Evolutionary conservation across 64 coral and sea anemone genomes (phyloP).

Genomic region (Montipora efflorescens): DNA sequence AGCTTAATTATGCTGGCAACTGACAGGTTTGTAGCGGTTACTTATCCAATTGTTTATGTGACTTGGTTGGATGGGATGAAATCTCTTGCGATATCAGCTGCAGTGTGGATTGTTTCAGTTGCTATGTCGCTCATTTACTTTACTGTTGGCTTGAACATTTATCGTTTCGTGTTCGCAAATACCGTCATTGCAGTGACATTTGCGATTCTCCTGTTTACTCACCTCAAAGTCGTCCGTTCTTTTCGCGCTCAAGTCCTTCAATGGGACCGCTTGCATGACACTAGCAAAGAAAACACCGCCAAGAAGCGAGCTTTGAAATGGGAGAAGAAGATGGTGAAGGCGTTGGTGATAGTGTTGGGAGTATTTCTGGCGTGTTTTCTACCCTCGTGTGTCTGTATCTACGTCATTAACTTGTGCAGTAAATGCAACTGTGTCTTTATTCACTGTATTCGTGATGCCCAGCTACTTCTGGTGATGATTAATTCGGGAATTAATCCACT

Average conservation of each 20-base stretch:
- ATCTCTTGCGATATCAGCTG: not conserved
- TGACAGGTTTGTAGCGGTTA: slow-evolving; percentile 62
- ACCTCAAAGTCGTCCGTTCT: slow-evolving; percentile 70
- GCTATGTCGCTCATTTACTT: slow-evolving; percentile 28
- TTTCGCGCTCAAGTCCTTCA: slow-evolving; percentile 52
- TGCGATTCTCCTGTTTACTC: slow-evolving; percentile 65
- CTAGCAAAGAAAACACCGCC: slow-evolving; percentile 37
- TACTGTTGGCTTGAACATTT: slow-evolving; percentile 5
- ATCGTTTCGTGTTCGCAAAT: slow-evolving; percentile 59
- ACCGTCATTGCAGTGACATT: slow-evolving; percentile 69
- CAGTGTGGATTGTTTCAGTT: slow-evolving; percentile 24
- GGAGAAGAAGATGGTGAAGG: slow-evolving; percentile 81
- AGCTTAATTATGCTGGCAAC: slow-evolving; percentile 75
- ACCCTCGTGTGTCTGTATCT: slow-evolving; percentile 67
- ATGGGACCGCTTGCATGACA: slow-evolving; percentile 63
- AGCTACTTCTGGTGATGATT: slow-evolving; percentile 60
- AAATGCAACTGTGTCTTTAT: slow-evolving; percentile 73
- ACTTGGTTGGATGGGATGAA: not conserved
- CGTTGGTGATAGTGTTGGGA: slow-evolving; percentile 62
- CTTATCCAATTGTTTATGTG: slow-evolving; percentile 6
- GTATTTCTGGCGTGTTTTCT: slow-evolving; percentile 80
- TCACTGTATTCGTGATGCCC: slow-evolving; percentile 69
- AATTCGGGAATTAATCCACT: slow-evolving; percentile 80
- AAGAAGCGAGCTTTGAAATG: slow-evolving; percentile 61
- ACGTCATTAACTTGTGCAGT: slow-evolving; percentile 81